Conservation (phyloP, 2,797 vertebrate genomes). For the Discoglossus pictus region DNA sequence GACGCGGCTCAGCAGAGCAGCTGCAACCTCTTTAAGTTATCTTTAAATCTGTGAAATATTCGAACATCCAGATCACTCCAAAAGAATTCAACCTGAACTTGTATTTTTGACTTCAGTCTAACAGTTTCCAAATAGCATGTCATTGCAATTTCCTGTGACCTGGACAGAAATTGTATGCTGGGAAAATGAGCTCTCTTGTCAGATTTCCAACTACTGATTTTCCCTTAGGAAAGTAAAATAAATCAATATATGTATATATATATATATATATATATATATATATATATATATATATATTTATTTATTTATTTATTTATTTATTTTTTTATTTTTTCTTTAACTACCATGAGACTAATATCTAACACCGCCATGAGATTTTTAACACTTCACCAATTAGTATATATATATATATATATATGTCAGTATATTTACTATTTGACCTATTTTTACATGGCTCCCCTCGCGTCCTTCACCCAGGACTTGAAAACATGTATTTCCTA, state of each 20-base stretch:
- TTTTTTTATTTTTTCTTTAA: too few species aligned
- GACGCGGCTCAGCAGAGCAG: conserved; percentile 1
- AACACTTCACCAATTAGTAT: too few species aligned
- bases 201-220: conserved; percentile 59
- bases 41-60: conserved; percentile 18
- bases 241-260: conserved; percentile 44
- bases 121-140: conserved; percentile 36
- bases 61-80: conserved; percentile 13
- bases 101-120: conserved; percentile 16
- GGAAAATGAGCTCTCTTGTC: conserved; percentile 60
- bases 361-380: too few species aligned
- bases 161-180: conserved; percentile 62
- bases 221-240: conserved; percentile 60
- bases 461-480: too few species aligned
- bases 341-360: too few species aligned
- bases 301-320: too few species aligned
- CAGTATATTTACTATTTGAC: too few species aligned
- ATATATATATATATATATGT: too few species aligned
- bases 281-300: too few species aligned
- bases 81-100: conserved; percentile 45
- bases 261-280: too few species aligned
- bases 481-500: too few species aligned
- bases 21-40: conserved; percentile 12
- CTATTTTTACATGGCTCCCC: too few species aligned
- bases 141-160: conserved; percentile 58